Evolutionary conservation across 2,113 vertebrate genomes (phyloP).

Genomic region (Leptodactylus fuscus): DNA sequence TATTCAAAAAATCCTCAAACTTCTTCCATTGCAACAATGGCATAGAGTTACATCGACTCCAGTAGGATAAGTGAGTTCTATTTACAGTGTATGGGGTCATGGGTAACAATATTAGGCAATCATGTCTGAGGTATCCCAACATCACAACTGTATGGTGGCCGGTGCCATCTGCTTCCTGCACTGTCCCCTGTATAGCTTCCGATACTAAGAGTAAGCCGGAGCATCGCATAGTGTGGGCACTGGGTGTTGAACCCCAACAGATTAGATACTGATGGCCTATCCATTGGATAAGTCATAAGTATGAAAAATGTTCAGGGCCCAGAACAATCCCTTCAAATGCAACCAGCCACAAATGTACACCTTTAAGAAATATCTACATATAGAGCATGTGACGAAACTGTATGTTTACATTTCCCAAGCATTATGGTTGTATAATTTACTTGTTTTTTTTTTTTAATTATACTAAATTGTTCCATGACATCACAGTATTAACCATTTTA

Average conservation of each 20-base stretch:
- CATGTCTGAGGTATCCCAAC: too few relatives aligned
- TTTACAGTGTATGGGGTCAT: conserved; percentile 6
- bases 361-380: neutral
- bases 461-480: neutral
- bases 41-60: neutral
- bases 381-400: neutral
- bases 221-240: too few relatives aligned
- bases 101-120: neutral
- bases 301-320: too few relatives aligned
- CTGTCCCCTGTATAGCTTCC: too few relatives aligned
- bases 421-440: neutral
- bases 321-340: too few relatives aligned
- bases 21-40: neutral
- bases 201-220: too few relatives aligned
- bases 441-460: neutral
- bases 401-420: neutral
- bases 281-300: too few relatives aligned
- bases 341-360: too few relatives aligned
- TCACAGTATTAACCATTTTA: neutral
- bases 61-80: neutral
- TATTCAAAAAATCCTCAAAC: neutral
- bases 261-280: too few relatives aligned
- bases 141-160: too few relatives aligned
- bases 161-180: too few relatives aligned
- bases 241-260: too few relatives aligned